phyloP scores from a whole-genome alignment of 2,888 invertebrate genomes.

The Cheilosia pagana region DNA sequence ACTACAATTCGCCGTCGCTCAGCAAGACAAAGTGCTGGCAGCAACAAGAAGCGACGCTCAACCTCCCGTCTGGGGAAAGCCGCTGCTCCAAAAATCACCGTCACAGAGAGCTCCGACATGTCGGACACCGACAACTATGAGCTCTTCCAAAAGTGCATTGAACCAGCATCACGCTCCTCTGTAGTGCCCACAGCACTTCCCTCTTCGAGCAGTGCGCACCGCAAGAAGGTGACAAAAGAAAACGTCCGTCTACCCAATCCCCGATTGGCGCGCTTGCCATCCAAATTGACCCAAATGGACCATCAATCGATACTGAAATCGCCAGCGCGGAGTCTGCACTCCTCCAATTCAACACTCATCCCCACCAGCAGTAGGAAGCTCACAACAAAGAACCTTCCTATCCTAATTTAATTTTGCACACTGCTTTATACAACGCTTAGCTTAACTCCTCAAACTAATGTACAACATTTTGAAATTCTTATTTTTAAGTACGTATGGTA shows the following conservation, averaged over 20 bases:
- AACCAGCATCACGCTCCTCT: slow-evolving; percentile 77
- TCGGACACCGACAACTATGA: slow-evolving; percentile 76
- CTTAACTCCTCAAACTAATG: slow-evolving; percentile 39
- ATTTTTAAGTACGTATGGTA: slow-evolving; percentile 54
- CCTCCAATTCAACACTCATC: slow-evolving; percentile 68
- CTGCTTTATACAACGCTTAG: slow-evolving; percentile 4
- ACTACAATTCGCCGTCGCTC: slow-evolving; percentile 78
- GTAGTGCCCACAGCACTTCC: slow-evolving; percentile 40
- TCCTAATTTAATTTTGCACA: slow-evolving; percentile 77
- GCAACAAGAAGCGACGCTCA: slow-evolving; percentile 76
- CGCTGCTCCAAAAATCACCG: slow-evolving; percentile 45
- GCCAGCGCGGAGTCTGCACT: slow-evolving; percentile 61
- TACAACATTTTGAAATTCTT: slow-evolving; percentile 61
- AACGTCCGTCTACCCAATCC: slow-evolving; percentile 76
- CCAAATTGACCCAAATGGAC: slow-evolving; percentile 67
- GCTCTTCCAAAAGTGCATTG: slow-evolving; percentile 77
- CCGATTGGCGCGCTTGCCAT: slow-evolving; percentile 70
- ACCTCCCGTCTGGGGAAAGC: slow-evolving; percentile 54
- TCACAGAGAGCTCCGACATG: slow-evolving; percentile 59
- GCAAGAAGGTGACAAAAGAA: slow-evolving; percentile 62
- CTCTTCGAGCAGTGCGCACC: background rate
- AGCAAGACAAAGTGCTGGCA: slow-evolving; percentile 77
- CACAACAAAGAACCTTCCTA: slow-evolving; percentile 80
- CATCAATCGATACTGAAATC: slow-evolving; percentile 50
- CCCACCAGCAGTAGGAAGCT: slow-evolving; percentile 77